phyloP scores from a whole-genome alignment of 2,797 vertebrate genomes.

The Sebastes paucispinis region DNA sequence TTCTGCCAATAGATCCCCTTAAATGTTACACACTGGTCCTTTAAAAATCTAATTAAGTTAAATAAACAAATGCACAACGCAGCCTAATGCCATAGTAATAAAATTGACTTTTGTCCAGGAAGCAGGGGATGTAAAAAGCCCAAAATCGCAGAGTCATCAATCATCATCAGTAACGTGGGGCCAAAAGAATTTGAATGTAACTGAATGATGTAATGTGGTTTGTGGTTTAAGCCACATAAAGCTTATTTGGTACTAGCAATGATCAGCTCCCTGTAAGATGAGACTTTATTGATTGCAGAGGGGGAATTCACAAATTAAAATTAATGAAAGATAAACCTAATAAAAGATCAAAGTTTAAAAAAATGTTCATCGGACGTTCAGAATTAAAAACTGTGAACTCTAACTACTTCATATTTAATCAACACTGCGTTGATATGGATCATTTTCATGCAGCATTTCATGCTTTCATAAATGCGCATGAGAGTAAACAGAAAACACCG shows the following conservation, averaged over 20 bases:
- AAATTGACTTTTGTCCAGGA: not conserved
- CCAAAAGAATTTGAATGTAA: not conserved
- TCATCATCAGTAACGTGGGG: not conserved
- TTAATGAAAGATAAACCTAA: not conserved
- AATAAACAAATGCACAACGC: not conserved
- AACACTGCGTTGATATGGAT: not conserved
- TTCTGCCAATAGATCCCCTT: too few species aligned
- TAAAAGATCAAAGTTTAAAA: not conserved
- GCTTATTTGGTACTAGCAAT: not conserved
- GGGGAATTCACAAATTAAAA: not conserved
- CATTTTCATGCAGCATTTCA: constrained; percentile 1
- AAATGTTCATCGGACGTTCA: not conserved
- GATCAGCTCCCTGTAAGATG: not conserved
- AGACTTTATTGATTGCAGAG: not conserved
- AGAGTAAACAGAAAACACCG: constrained; percentile 45
- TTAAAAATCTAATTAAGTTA: not conserved
- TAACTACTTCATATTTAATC: not conserved
- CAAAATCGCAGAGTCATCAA: not conserved
- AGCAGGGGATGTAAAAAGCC: not conserved
- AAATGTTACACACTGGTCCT: too few species aligned
- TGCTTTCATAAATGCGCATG: constrained; percentile 16
- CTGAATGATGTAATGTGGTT: not conserved
- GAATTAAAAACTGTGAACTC: not conserved
- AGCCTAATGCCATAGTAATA: not conserved
- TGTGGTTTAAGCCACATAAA: not conserved